These are phyloP conservation scores for Eulemur rubriventer DNA, from an alignment of 2,797 vertebrate species.

Conservation along the genomic window DNA sequence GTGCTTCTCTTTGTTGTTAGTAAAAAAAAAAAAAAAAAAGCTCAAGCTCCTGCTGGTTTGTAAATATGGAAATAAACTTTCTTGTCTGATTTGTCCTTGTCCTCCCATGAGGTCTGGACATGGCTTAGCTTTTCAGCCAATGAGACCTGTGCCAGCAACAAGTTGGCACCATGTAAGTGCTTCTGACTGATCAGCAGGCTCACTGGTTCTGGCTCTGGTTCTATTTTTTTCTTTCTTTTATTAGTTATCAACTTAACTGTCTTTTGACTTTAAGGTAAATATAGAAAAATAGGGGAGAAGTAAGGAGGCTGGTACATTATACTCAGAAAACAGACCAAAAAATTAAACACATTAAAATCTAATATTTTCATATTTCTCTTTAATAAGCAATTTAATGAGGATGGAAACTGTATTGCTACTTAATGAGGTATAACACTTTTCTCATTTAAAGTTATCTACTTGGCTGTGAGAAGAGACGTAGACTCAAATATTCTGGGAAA, in stretches of 20 bases:
- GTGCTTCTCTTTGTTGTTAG: background rate
- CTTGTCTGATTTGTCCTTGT: background rate
- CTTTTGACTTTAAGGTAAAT: background rate
- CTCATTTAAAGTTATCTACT: constrained; percentile 36
- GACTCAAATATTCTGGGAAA: background rate
- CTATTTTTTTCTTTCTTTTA: background rate
- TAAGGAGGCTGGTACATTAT: background rate
- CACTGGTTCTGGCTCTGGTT: background rate
- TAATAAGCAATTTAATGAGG: constrained; percentile 68
- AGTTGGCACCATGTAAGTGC: rapidly evolving
- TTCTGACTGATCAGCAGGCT: background rate
- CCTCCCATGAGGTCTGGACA: background rate
- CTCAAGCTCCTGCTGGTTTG: background rate
- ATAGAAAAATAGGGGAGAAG: background rate
- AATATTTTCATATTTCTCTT: constrained; percentile 35
- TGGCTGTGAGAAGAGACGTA: constrained; percentile 5
- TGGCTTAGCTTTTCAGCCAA: background rate
- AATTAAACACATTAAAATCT: background rate
- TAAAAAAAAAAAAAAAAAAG: background rate
- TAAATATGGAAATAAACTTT: background rate
- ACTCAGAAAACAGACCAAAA: background rate
- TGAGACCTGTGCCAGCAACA: background rate
- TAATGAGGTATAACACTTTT: constrained; percentile 62
- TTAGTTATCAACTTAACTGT: background rate
- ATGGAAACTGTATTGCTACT: constrained; percentile 50